These are phyloP conservation scores for Zelleria hepariella DNA, from an alignment of 2,888 invertebrate genomes.

Conservation along the genomic window DNA sequence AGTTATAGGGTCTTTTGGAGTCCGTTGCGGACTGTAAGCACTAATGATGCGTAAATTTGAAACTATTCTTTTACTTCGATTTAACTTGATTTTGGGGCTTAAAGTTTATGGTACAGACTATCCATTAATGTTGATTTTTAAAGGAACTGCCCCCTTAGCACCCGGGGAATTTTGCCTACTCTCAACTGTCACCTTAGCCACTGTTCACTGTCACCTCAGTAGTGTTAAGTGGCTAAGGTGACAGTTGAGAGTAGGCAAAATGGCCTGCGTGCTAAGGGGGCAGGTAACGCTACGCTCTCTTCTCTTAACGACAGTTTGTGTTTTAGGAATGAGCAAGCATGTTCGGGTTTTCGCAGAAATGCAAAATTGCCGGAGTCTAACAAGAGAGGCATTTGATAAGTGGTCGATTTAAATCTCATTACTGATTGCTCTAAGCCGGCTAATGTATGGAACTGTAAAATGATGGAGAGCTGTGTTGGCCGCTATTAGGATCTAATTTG, in stretches of 20 bases:
- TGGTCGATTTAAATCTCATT: conserved; percentile 7
- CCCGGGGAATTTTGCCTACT: no score
- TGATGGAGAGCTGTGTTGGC: background rate
- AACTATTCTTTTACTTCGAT: background rate
- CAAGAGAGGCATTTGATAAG: background rate
- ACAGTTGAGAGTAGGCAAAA: background rate
- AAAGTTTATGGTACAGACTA: no score
- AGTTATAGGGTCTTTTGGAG: background rate
- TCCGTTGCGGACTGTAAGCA: conserved; percentile 48
- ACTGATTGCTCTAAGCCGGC: background rate
- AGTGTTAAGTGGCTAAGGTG: no score
- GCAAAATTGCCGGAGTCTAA: background rate
- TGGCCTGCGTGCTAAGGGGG: no score
- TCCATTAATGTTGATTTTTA: no score
- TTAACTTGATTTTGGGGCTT: background rate
- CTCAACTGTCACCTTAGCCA: no score
- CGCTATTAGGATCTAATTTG: background rate
- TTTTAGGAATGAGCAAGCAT: background rate
- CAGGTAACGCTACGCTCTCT: no score
- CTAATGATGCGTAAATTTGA: conserved; percentile 42
- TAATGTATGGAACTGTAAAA: background rate
- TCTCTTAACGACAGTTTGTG: no score
- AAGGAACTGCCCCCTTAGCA: no score
- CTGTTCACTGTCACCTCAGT: no score
- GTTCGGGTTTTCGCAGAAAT: background rate